Percentiles rank a stretch among this genome's conserved stretches.
Conservation (phyloP, 2,797 vertebrate species). For the Rachycentron canadum region DNA sequence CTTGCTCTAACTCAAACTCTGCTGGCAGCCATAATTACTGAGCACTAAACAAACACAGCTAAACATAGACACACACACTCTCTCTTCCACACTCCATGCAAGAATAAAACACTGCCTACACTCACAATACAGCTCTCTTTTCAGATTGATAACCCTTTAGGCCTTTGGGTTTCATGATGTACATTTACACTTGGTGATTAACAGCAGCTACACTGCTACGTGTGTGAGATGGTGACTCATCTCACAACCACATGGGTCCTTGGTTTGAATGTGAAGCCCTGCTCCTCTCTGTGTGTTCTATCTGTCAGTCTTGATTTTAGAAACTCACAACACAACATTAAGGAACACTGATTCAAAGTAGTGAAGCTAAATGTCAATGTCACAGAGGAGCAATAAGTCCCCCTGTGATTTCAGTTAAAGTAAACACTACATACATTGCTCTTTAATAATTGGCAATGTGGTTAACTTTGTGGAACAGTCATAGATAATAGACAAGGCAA, state of each 20-base stretch:
- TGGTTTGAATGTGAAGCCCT: too few relatives aligned
- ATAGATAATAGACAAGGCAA: too few relatives aligned
- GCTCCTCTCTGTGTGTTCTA: not conserved
- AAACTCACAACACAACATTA: not conserved
- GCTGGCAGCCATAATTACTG: slow-evolving; percentile 71
- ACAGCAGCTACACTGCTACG: not conserved
- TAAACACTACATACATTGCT: too few relatives aligned
- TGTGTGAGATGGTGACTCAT: not conserved
- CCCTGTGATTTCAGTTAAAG: too few relatives aligned
- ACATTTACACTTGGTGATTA: not conserved
- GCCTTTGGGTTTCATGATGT: not conserved
- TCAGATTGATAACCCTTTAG: not conserved
- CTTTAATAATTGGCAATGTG: too few relatives aligned
- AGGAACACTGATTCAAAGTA: not conserved
- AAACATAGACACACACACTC: slow-evolving; percentile 58
- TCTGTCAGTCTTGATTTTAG: not conserved
- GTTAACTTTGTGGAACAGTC: too few relatives aligned
- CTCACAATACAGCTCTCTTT: slow-evolving; percentile 1
- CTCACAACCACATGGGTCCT: too few relatives aligned
- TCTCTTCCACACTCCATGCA: slow-evolving; percentile 29
- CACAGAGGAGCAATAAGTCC: not conserved
- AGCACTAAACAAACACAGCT: slow-evolving; percentile 70
- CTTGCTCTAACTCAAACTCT: slow-evolving; percentile 52
- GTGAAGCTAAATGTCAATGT: not conserved
- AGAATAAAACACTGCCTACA: slow-evolving; percentile 29